A percentile compares a stretch with the other conserved stretches of the same genome.
Conservation (phyloP, 2,113 vertebrate species). For the Ibidorhyncha struthersii region DNA sequence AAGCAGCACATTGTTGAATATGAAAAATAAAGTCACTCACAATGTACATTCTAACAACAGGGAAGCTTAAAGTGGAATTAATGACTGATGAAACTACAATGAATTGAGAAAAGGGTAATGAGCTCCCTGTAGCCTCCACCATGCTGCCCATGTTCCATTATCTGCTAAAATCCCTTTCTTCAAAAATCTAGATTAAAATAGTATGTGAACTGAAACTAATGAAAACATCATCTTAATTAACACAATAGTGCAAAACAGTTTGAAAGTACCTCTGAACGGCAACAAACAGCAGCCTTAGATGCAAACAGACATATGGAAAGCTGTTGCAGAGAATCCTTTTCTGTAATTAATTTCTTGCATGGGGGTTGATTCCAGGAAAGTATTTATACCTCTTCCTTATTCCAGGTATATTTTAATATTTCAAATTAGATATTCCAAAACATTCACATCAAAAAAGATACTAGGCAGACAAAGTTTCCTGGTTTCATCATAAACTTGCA, state of each 20-base stretch:
- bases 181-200: slow-evolving; percentile 35
- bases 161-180: slow-evolving; percentile 34
- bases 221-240: slow-evolving; percentile 63
- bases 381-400: not conserved
- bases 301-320: not conserved
- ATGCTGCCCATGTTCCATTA: slow-evolving; percentile 25
- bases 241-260: not conserved
- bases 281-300: not conserved
- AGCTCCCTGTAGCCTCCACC: slow-evolving; percentile 50
- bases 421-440: not conserved
- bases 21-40: slow-evolving; percentile 34
- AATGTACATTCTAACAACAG: slow-evolving; percentile 19
- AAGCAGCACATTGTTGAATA: slow-evolving; percentile 12
- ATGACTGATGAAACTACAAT: slow-evolving; percentile 60
- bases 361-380: not conserved
- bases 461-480: not conserved
- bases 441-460: not conserved
- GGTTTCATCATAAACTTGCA: not conserved
- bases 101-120: slow-evolving; percentile 62
- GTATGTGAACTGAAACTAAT: slow-evolving; percentile 52
- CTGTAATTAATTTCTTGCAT: slow-evolving; percentile 5
- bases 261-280: not conserved
- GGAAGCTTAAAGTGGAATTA: slow-evolving; percentile 57
- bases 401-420: not conserved
- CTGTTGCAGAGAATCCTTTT: not conserved